Percentiles rank a stretch among this genome's conserved stretches.
These are phyloP conservation scores for Sarcophaga bullata DNA, from an alignment of 1,140 invertebrate genomes.

Conservation along the genomic window DNA sequence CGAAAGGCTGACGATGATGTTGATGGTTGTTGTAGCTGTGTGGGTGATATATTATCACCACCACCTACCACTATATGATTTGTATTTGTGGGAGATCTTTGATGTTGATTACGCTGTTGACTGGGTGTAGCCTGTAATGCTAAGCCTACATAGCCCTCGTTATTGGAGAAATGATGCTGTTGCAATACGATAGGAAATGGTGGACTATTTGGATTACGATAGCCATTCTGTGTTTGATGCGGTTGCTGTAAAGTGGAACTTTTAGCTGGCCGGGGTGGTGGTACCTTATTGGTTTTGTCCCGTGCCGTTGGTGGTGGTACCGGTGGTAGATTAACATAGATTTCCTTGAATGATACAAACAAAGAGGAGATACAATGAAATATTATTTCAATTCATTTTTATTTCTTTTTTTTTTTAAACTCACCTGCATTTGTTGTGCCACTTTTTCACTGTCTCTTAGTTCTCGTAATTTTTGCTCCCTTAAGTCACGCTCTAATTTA, in stretches of 20 bases:
- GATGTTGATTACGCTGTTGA: constrained; percentile 35
- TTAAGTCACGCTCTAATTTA: constrained; percentile 72
- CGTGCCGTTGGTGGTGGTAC: constrained; percentile 57
- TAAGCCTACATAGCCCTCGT: constrained; percentile 21
- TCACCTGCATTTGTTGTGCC: constrained; percentile 66
- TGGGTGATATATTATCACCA: constrained; percentile 39
- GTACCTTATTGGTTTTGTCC: constrained; percentile 53
- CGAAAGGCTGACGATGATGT: constrained; percentile 26
- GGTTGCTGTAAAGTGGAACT: constrained; percentile 55
- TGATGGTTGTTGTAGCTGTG: constrained; percentile 43
- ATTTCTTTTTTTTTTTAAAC: not conserved
- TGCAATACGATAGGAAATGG: constrained; percentile 30
- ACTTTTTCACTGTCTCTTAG: constrained; percentile 68
- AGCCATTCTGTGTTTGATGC: constrained; percentile 27
- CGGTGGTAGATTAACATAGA: constrained; percentile 63
- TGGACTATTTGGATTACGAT: constrained; percentile 31
- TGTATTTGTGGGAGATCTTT: constrained; percentile 13
- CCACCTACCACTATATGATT: constrained; percentile 48
- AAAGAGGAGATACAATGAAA: not conserved
- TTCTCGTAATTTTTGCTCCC: constrained; percentile 67
- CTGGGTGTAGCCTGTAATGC: constrained; percentile 7
- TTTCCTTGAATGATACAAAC: constrained; percentile 51
- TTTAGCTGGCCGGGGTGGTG: constrained; percentile 62
- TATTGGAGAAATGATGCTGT: constrained; percentile 35
- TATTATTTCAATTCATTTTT: not conserved